Percentiles rank a stretch among this genome's conserved stretches.
Evolutionary conservation across 2,113 vertebrate genomes (phyloP).

Genomic region (Hippolais icterina): DNA sequence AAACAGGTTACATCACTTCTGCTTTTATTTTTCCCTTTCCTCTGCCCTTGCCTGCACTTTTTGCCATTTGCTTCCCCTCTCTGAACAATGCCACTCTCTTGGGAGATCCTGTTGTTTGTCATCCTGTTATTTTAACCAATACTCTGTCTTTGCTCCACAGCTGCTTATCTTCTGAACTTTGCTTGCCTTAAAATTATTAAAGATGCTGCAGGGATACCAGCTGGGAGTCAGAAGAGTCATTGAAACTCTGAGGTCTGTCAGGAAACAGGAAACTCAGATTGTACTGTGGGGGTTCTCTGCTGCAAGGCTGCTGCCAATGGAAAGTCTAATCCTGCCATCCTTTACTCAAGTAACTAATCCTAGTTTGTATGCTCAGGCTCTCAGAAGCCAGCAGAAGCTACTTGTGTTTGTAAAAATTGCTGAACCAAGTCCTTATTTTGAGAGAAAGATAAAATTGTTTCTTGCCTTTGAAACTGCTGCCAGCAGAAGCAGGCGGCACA

Average conservation of each 20-base stretch:
- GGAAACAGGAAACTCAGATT: conserved; percentile 62
- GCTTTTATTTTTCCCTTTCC: conserved; percentile 27
- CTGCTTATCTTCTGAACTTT: conserved; percentile 67
- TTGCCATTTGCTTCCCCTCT: background rate
- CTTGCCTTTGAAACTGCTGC: conserved; percentile 54
- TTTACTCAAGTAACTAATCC: background rate
- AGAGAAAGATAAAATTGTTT: background rate
- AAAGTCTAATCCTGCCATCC: background rate
- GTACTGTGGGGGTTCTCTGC: background rate
- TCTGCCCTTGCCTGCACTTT: background rate
- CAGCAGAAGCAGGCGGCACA: background rate
- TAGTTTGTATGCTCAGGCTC: background rate
- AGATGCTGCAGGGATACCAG: conserved; percentile 38
- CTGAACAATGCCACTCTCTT: conserved; percentile 30
- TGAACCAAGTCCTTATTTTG: background rate
- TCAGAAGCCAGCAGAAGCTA: background rate
- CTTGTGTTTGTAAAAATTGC: background rate
- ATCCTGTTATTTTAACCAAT: conserved; percentile 34
- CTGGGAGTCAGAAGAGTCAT: conserved; percentile 2
- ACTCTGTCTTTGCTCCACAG: conserved; percentile 26
- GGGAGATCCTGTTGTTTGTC: conserved; percentile 42
- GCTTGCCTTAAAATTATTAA: background rate
- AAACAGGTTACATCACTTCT: conserved; percentile 54
- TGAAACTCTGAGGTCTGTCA: background rate
- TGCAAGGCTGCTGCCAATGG: background rate